phyloP scores from a whole-genome alignment of 2,888 invertebrate species.

The Eudasyphora cyanicolor region DNA sequence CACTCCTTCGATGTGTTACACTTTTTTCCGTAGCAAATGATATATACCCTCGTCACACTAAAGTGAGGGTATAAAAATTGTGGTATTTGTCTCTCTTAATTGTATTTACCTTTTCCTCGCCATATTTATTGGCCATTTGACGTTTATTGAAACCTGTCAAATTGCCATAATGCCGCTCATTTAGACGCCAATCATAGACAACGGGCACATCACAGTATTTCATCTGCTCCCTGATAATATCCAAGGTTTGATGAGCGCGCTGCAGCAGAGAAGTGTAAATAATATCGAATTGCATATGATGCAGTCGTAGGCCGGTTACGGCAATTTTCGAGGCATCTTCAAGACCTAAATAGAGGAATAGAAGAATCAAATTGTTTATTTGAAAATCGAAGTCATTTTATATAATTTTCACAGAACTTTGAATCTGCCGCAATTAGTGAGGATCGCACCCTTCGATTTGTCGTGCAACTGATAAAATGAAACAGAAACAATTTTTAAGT shows the following conservation, averaged over 20 bases:
- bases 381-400: background rate
- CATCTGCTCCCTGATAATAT: slow-evolving; percentile 85
- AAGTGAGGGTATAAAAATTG: no score
- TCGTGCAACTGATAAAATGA: background rate
- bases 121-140: slow-evolving; percentile 91
- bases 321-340: slow-evolving; percentile 76
- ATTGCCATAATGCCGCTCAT: slow-evolving; percentile 93
- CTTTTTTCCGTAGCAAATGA: no score
- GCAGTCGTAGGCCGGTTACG: slow-evolving; percentile 87
- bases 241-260: slow-evolving; percentile 88
- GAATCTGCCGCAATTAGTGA: no score
- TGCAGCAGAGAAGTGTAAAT: slow-evolving; percentile 91
- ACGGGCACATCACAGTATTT: slow-evolving; percentile 86
- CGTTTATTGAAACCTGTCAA: slow-evolving; percentile 92
- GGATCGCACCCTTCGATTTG: background rate
- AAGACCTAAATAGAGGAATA: slow-evolving; percentile 75
- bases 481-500: background rate
- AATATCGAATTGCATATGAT: slow-evolving; percentile 87
- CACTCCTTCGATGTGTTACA: no score
- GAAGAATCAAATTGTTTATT: no score
- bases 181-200: slow-evolving; percentile 89
- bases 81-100: no score
- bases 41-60: no score
- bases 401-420: no score
- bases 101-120: slow-evolving; percentile 86